Evolutionary conservation across 2,888 invertebrate genomes (phyloP).

Genomic region (Opisthograptis luteolata): DNA sequence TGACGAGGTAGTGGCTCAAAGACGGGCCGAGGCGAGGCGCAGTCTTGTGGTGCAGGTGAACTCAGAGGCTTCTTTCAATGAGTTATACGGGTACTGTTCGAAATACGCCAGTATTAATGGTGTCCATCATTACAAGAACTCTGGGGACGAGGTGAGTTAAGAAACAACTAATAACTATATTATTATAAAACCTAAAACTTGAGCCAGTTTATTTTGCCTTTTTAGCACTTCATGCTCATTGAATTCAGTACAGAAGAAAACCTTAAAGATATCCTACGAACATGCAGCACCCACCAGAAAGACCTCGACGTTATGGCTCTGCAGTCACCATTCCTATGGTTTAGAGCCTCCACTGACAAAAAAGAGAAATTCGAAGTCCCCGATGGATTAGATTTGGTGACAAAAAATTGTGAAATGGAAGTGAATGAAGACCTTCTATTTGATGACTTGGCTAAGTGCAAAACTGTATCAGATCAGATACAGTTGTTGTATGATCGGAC

Average conservation of each 20-base stretch:
- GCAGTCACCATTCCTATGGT: constrained; percentile 90
- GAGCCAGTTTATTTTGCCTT: constrained; percentile 24
- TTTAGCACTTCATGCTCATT: constrained; percentile 89
- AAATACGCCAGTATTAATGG: constrained; percentile 86
- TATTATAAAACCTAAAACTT: neutral
- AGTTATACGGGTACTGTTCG: constrained; percentile 88
- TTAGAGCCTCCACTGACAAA: constrained; percentile 76
- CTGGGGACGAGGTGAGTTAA: constrained; percentile 69
- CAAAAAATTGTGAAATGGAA: constrained; percentile 75
- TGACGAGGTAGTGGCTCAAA: constrained; percentile 83
- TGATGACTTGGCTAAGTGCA: constrained; percentile 73
- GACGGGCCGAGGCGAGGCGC: constrained; percentile 86
- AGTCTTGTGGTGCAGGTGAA: constrained; percentile 91
- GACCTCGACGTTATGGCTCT: constrained; percentile 85
- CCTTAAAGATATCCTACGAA: constrained; percentile 81
- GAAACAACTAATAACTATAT: too few species aligned
- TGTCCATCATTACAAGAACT: constrained; percentile 86
- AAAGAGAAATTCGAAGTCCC: constrained; percentile 46
- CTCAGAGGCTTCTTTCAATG: constrained; percentile 87
- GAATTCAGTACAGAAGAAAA: constrained; percentile 86
- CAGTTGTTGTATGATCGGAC: constrained; percentile 84
- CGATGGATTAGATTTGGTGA: constrained; percentile 38
- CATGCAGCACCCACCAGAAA: constrained; percentile 83
- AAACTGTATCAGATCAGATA: constrained; percentile 88
- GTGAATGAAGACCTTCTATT: constrained; percentile 72